Base-by-base conservation (phyloP, 2,113 vertebrate genomes). In the Varanus salvator region DNA sequence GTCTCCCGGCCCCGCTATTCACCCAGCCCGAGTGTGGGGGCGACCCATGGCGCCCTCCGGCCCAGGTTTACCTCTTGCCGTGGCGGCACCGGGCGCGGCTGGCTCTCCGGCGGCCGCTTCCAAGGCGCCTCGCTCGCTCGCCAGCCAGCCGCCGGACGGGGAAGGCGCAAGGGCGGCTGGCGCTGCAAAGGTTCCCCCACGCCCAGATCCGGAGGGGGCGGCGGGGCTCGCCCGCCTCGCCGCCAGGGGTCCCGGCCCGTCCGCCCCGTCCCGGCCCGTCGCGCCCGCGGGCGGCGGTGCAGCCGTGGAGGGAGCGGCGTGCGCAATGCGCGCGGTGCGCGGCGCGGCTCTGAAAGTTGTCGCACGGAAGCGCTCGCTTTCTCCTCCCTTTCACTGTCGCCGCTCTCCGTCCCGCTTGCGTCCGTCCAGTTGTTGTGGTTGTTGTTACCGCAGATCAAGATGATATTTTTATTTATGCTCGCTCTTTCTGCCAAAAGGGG, bases 161-260 rank as follows among this genome's bases (percentile, higher is more conserved):
- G 69, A 8, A 48, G 12, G 87, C 8, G n/a, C 57, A 50, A 66
- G 31, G 78, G 6, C n/a, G 80, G 90, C 71, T n/a, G 94, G 94
- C 7, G 77, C 91, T 87, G 88, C 87, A 2, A 27, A 21, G 1
- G 4, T 9, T 27, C 87, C 71, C 85, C 72, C 91, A 94, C 90
- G 93, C 93, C 95, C 95, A 86, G 90, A 95, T 93, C 93, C 94
- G 71, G 94, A 93, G 90, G 86, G 85, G 89, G 69, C 64, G 81
- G 93, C 64, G 50, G 8, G 44, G 31, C 25, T 14, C 3, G 64
- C 25, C 66, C 11, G 57, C 15, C 1, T 0, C 7, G n/a, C 1
- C 9, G n/a, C 17, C 34, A 5, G 84, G 52, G 64, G 83, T 31
- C 66, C 23, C 38, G 44, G 31, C 25, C 17, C 3, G n/a, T 0